These are phyloP conservation scores for Zaprionus lachaisei DNA, from an alignment of 1,140 invertebrate genomes.

Conservation along the genomic window DNA sequence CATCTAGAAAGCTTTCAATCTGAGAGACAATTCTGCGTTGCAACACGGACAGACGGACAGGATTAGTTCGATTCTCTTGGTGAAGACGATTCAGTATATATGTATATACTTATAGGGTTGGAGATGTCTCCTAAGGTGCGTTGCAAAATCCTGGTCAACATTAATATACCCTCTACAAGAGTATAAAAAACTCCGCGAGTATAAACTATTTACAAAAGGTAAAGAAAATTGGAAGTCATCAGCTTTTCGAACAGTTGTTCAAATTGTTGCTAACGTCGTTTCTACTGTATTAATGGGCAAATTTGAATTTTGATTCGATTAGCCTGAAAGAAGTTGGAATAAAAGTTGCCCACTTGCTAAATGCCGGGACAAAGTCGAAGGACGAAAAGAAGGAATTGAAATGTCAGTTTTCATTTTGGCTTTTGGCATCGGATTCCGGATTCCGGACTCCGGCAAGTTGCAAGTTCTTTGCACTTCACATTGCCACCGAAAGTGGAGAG, in stretches of 20 bases:
- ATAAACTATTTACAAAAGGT: too few relatives aligned
- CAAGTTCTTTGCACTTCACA: slow-evolving; percentile 13
- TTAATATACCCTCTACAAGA: too few relatives aligned
- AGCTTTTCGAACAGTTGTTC: neutral
- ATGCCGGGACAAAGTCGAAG: slow-evolving; percentile 5
- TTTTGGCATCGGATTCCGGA: slow-evolving; percentile 48
- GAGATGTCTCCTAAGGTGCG: too few relatives aligned
- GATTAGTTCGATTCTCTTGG: too few relatives aligned
- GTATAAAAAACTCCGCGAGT: neutral
- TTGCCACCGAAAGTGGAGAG: neutral
- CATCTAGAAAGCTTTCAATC: too few relatives aligned
- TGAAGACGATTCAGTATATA: too few relatives aligned
- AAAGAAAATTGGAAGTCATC: neutral
- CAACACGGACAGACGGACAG: too few relatives aligned
- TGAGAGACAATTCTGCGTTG: too few relatives aligned
- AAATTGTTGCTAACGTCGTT: neutral
- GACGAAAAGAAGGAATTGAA: slow-evolving; percentile 54
- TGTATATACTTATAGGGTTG: too few relatives aligned
- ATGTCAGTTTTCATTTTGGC: slow-evolving; percentile 68
- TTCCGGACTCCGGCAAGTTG: slow-evolving; percentile 24
- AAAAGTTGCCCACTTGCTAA: slow-evolving; percentile 19
- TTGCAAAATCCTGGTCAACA: too few relatives aligned
- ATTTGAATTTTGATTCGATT: slow-evolving; percentile 17
- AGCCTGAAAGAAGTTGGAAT: slow-evolving; percentile 8
- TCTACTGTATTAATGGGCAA: neutral